A percentile compares a stretch with the other conserved stretches of the same genome.
These are phyloP conservation scores for Galerucella calmariensis DNA, from an alignment of 2,888 invertebrate species.

Conservation along the genomic window DNA sequence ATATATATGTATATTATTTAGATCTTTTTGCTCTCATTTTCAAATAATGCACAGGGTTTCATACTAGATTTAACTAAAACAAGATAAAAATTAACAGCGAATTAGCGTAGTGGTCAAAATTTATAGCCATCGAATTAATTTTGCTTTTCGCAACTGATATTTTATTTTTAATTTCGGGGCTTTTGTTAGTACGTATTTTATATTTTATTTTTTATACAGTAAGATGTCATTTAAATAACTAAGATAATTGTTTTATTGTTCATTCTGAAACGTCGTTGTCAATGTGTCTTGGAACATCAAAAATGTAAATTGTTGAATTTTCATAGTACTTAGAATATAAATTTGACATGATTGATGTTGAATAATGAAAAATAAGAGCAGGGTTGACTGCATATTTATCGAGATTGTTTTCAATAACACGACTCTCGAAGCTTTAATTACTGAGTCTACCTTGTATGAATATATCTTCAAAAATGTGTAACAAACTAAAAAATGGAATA, in stretches of 20 bases:
- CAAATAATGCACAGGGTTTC: constrained; percentile 60
- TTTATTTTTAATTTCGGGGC: constrained; percentile 24
- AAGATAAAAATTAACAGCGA: constrained; percentile 56
- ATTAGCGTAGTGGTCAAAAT: constrained; percentile 56
- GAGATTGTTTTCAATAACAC: not conserved
- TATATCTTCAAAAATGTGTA: not conserved
- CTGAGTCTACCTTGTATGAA: not conserved
- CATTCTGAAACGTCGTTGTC: not conserved
- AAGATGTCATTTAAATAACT: not conserved
- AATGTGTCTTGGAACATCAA: no score
- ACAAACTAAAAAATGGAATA: not conserved
- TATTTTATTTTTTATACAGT: not conserved
- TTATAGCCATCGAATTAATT: constrained; percentile 45
- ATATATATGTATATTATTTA: constrained; percentile 38
- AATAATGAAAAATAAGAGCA: not conserved
- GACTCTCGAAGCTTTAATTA: not conserved
- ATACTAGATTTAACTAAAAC: constrained; percentile 50
- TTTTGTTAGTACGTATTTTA: constrained; percentile 22
- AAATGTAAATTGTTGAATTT: no score
- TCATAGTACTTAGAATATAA: no score
- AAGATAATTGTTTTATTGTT: constrained; percentile 4
- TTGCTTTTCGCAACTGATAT: constrained; percentile 40
- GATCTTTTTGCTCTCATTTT: constrained; percentile 50
- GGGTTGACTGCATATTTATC: not conserved
- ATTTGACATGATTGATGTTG: not conserved